These are phyloP conservation scores for Gambusia yucatana DNA, from an alignment of 2,797 vertebrate species.

Conservation along the genomic window DNA sequence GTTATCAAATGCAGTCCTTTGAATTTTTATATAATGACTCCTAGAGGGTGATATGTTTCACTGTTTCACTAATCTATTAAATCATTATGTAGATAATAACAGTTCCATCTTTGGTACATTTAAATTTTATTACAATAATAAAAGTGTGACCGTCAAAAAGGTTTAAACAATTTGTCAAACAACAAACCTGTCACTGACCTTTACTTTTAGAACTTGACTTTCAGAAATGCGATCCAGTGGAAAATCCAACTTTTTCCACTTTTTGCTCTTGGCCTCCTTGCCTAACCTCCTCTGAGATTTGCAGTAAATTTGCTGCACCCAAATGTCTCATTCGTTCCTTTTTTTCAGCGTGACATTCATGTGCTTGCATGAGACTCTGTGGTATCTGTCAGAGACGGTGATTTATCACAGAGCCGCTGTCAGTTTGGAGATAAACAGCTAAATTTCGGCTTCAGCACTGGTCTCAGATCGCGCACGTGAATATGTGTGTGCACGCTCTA, in stretches of 20 bases:
- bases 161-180: conserved; percentile 15
- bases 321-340: conserved; percentile 42
- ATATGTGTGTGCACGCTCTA: conserved; percentile 5
- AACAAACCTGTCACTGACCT: neutral
- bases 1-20: conserved; percentile 31
- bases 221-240: conserved; percentile 2
- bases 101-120: conserved; percentile 23
- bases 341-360: conserved; percentile 50
- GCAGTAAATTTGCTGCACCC: conserved; percentile 23
- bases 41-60: conserved; percentile 34
- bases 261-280: conserved; percentile 26
- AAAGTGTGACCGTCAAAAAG: conserved; percentile 26
- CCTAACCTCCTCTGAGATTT: conserved; percentile 27
- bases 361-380: conserved; percentile 57
- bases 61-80: conserved; percentile 50
- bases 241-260: conserved; percentile 16
- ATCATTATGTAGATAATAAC: conserved; percentile 38
- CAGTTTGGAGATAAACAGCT: conserved; percentile 58
- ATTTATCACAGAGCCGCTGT: conserved; percentile 63
- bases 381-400: conserved; percentile 58
- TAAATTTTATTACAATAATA: conserved; percentile 34
- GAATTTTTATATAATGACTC: conserved; percentile 29
- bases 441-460: conserved; percentile 65
- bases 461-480: conserved; percentile 17
- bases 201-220: conserved; percentile 3